These are phyloP conservation scores for Mallotus villosus DNA, from an alignment of 2,797 vertebrate genomes.

Conservation along the genomic window DNA sequence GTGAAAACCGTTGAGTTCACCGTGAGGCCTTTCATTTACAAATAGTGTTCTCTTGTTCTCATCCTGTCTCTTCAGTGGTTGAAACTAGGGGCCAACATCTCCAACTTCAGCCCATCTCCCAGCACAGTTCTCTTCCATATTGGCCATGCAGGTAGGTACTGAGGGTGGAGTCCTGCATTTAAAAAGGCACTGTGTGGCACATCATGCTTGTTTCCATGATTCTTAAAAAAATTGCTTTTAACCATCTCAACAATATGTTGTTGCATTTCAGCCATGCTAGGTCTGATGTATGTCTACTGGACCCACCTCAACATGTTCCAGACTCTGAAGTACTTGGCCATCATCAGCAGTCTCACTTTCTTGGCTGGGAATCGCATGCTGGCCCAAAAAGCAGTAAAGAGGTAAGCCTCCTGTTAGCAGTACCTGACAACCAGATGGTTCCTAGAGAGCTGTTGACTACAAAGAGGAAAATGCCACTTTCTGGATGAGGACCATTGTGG, in stretches of 20 bases:
- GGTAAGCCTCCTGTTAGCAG: constrained; percentile 70
- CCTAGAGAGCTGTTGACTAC: constrained; percentile 42
- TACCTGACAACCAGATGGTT: constrained; percentile 15
- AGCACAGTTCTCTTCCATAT: constrained; percentile 94
- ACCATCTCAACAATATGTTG: background rate
- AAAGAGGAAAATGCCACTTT: constrained; percentile 24
- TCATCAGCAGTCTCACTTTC: constrained; percentile 92
- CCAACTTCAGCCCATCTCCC: constrained; percentile 94
- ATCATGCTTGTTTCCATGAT: constrained; percentile 8
- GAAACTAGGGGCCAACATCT: constrained; percentile 96
- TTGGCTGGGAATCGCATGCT: constrained; percentile 98
- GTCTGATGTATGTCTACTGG: constrained; percentile 98
- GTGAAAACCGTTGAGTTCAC: constrained; percentile 44
- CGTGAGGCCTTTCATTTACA: constrained; percentile 25
- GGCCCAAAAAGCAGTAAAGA: constrained; percentile 96
- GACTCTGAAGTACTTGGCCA: constrained; percentile 95
- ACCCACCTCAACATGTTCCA: constrained; percentile 99
- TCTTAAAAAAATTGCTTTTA: constrained; percentile 2
- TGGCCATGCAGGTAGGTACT: constrained; percentile 91
- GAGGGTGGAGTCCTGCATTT: background rate
- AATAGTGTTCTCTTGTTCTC: constrained; percentile 46
- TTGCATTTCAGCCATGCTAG: constrained; percentile 84
- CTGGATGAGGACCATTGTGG: constrained; percentile 19
- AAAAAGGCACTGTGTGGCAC: background rate
- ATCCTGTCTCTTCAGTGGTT: constrained; percentile 82